Evolutionary conservation across 2,113 vertebrate species (phyloP).

Genomic region (Sapajus apella): DNA sequence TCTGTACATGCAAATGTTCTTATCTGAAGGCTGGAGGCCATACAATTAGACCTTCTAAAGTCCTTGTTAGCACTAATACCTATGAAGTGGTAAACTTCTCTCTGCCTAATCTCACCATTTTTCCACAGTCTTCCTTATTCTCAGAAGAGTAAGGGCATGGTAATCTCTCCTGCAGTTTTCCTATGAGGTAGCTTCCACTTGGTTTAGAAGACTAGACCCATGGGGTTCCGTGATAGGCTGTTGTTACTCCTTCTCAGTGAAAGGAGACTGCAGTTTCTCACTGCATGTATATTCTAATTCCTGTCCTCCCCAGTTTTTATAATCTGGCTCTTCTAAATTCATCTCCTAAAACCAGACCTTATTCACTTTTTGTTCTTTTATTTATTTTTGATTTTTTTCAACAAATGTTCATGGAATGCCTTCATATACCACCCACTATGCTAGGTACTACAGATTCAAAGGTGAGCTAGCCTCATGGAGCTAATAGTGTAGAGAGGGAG

Average conservation of each 20-base stretch:
- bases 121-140: not conserved
- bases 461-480: not conserved
- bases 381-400: not conserved
- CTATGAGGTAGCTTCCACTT: not conserved
- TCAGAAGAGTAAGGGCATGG: not conserved
- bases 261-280: not conserved
- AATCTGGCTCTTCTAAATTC: not conserved
- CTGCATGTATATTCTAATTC: not conserved
- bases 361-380: not conserved
- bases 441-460: not conserved
- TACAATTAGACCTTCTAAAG: not conserved
- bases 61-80: not conserved
- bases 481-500: not conserved
- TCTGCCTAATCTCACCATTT: not conserved
- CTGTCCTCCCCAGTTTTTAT: not conserved
- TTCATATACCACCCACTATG: not conserved
- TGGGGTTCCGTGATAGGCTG: fast-evolving
- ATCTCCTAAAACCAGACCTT: not conserved
- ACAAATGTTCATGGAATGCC: not conserved
- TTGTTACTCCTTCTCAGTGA: not conserved
- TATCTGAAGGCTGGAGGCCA: not conserved
- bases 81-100: not conserved
- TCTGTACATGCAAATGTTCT: not conserved
- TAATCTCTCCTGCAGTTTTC: not conserved
- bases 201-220: not conserved